phyloP scores from a whole-genome alignment of 2,113 vertebrate species.

The Cavia aperea region DNA sequence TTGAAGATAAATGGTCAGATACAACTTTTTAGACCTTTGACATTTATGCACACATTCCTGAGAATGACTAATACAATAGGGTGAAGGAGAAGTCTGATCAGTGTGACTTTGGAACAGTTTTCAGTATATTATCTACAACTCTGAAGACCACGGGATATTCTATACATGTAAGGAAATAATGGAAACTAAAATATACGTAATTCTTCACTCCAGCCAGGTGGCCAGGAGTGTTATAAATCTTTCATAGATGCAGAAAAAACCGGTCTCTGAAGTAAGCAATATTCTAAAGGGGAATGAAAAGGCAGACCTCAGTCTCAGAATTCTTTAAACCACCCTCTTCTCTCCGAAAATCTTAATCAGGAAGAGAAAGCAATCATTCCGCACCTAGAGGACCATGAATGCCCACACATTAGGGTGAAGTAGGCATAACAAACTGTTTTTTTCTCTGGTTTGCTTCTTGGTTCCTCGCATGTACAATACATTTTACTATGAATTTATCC shows the following conservation, averaged over 20 bases:
- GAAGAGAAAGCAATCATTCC: background rate
- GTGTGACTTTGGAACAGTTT: background rate
- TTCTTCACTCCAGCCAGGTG: background rate
- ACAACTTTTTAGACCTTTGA: background rate
- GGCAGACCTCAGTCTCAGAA: background rate
- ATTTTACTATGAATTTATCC: background rate
- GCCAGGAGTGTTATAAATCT: background rate
- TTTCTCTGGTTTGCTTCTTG: background rate
- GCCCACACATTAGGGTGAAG: background rate
- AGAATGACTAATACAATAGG: background rate
- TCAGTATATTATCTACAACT: background rate
- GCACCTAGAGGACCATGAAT: background rate
- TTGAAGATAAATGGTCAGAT: background rate
- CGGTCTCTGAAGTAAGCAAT: background rate
- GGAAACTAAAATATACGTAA: background rate
- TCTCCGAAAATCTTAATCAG: background rate
- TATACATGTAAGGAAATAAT: background rate
- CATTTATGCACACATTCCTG: background rate
- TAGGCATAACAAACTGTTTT: background rate
- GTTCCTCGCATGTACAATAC: background rate
- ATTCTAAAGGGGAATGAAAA: background rate
- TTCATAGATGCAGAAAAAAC: background rate
- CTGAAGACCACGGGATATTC: constrained; percentile 4
- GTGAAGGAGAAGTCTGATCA: background rate
- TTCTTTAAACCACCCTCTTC: background rate